Conservation (phyloP, 2,888 invertebrate species). For the Melitaea athalia region DNA sequence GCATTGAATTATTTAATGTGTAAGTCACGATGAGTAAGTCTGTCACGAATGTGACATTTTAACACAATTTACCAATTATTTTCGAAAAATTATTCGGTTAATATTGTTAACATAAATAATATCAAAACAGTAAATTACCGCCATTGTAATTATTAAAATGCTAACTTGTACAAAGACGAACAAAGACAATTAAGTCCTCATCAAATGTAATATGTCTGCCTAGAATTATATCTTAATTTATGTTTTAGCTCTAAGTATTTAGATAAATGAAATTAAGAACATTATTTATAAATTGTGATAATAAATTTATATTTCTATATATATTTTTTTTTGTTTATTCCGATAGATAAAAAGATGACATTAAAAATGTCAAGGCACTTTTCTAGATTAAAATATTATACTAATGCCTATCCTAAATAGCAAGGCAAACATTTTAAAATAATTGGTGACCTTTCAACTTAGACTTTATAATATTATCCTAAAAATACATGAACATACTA, state of each 20-base stretch:
- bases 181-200: slow-evolving; percentile 40
- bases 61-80: slow-evolving; percentile 43
- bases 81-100: slow-evolving; percentile 24
- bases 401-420: neutral
- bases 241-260: slow-evolving; percentile 66
- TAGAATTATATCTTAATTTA: slow-evolving; percentile 72
- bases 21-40: slow-evolving; percentile 52
- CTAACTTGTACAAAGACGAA: slow-evolving; percentile 53
- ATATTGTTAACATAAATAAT: slow-evolving; percentile 5
- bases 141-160: slow-evolving; percentile 24
- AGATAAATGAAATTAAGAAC: slow-evolving; percentile 66
- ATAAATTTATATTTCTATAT: slow-evolving; percentile 69
- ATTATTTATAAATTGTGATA: slow-evolving; percentile 81
- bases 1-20: slow-evolving; percentile 36
- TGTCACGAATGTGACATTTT: slow-evolving; percentile 68
- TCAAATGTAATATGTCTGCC: slow-evolving; percentile 53
- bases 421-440: no score
- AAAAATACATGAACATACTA: slow-evolving; percentile 56
- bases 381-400: neutral
- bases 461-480: slow-evolving; percentile 54
- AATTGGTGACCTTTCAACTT: no score
- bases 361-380: no score
- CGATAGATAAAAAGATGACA: no score
- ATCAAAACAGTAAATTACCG: slow-evolving; percentile 4
- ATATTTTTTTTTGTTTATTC: neutral